Evolutionary conservation across 2,113 vertebrate genomes (phyloP).

Genomic region (Gymnorhina tibicen): DNA sequence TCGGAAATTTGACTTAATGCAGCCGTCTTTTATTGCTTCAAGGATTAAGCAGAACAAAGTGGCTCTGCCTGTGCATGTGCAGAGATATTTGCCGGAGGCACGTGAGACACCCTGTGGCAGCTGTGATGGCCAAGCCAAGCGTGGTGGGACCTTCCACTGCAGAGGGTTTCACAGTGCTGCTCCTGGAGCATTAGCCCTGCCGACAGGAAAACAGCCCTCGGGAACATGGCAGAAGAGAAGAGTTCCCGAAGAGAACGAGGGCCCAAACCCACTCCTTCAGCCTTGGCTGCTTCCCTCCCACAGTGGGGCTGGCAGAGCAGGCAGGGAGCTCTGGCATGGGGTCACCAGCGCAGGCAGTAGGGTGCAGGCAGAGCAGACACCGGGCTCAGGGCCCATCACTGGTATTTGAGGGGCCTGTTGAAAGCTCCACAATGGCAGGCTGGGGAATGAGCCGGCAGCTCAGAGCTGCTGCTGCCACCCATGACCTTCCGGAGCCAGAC

Average conservation of each 20-base stretch:
- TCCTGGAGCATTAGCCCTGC: neutral
- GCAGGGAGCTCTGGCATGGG: neutral
- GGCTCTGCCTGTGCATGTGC: neutral
- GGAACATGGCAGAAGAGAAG: neutral
- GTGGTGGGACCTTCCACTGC: neutral
- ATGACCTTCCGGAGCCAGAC: fast-evolving
- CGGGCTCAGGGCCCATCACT: fast-evolving
- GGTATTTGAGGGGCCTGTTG: neutral
- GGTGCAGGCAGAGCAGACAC: neutral
- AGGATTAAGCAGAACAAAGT: conserved; percentile 51
- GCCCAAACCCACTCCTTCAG: fast-evolving
- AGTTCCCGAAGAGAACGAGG: neutral
- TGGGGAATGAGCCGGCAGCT: fast-evolving
- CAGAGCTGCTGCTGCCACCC: neutral
- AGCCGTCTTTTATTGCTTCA: conserved; percentile 43
- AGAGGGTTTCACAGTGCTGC: neutral
- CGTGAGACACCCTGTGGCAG: conserved; percentile 23
- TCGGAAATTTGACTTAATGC: conserved; percentile 53
- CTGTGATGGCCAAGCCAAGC: fast-evolving
- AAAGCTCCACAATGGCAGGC: neutral
- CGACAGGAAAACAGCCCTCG: fast-evolving
- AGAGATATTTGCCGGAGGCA: neutral
- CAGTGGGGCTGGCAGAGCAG: neutral
- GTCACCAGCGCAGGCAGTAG: fast-evolving
- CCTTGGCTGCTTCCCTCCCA: neutral